Conservation (phyloP, 2,113 vertebrate genomes). For the Chamaetylas fuelleborni region DNA sequence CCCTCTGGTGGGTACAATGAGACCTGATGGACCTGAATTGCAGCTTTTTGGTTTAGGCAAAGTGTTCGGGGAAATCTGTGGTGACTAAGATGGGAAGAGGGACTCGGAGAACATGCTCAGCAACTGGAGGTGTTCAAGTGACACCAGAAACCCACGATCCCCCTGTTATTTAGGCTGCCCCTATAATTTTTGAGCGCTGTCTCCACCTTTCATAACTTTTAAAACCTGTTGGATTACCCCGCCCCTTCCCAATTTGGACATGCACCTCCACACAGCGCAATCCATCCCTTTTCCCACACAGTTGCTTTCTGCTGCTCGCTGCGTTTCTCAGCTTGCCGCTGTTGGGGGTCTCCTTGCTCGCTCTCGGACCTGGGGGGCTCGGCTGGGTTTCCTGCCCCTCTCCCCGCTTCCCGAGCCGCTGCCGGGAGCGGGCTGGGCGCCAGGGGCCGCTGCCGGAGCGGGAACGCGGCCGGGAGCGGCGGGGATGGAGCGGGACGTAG, state of each 20-base stretch:
- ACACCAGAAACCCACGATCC: background rate
- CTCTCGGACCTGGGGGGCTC: fast-evolving
- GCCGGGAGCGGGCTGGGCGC: background rate
- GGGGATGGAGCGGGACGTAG: too few relatives aligned
- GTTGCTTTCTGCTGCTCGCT: fast-evolving
- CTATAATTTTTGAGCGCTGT: background rate
- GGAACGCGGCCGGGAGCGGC: background rate
- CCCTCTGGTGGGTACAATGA: background rate
- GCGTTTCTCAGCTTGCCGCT: background rate
- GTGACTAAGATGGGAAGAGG: background rate
- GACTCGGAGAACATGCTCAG: background rate
- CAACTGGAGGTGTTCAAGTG: background rate
- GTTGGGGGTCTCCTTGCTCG: fast-evolving
- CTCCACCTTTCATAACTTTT: background rate
- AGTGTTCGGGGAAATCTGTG: background rate
- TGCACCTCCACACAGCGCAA: fast-evolving
- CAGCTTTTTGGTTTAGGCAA: background rate
- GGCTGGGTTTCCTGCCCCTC: background rate
- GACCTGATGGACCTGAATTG: background rate
- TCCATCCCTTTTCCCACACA: background rate
- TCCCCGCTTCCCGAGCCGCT: fast-evolving
- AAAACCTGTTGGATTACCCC: background rate
- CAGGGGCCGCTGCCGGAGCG: background rate
- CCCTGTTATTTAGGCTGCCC: background rate
- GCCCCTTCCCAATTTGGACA: fast-evolving